Evolutionary conservation across 2,888 invertebrate genomes (phyloP).

Genomic region (Monochamus alternatus): DNA sequence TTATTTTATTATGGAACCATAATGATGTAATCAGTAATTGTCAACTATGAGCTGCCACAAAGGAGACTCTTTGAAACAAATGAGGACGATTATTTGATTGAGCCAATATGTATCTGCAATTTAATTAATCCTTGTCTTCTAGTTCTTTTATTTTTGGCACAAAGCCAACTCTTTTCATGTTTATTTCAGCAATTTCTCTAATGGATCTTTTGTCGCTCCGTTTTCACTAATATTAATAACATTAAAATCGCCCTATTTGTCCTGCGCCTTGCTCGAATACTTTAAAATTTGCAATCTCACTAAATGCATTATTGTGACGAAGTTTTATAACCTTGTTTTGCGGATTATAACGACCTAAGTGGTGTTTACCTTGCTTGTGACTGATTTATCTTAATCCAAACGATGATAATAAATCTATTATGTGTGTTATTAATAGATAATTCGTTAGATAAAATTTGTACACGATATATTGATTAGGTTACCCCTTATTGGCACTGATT

Average conservation of each 20-base stretch:
- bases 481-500: slow-evolving; percentile 4
- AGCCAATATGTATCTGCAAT: no score
- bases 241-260: neutral
- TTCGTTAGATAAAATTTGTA: neutral
- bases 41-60: no score
- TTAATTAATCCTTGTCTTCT: no score
- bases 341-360: neutral
- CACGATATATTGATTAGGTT: neutral
- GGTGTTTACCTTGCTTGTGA: neutral
- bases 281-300: neutral
- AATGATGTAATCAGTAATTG: no score
- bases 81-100: no score
- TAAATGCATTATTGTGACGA: neutral
- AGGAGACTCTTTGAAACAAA: no score
- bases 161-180: neutral
- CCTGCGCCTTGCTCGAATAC: neutral
- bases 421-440: slow-evolving; percentile 8
- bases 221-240: neutral
- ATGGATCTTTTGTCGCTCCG: neutral
- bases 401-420: neutral
- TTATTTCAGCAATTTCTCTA: neutral
- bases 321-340: slow-evolving; percentile 2
- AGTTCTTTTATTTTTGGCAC: no score
- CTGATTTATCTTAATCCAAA: neutral
- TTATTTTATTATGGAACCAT: no score